A percentile compares a stretch with the other conserved stretches of the same genome.
phyloP scores from a whole-genome alignment of 2,797 vertebrate genomes.

The Danio aesculapii region DNA sequence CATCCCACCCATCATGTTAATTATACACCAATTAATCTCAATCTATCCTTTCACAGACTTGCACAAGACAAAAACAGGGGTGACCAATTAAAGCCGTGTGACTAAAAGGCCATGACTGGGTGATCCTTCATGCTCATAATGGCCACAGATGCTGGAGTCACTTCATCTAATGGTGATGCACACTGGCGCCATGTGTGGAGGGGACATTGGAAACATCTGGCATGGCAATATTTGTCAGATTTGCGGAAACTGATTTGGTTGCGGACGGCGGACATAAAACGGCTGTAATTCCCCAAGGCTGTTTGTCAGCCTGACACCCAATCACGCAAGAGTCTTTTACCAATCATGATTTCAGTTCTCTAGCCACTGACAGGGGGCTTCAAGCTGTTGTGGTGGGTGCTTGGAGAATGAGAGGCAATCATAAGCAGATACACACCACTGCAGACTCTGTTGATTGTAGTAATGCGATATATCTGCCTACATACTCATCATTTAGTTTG shows the following conservation, averaged over 20 bases:
- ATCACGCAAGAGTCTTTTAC: conserved; percentile 47
- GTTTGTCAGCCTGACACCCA: conserved; percentile 51
- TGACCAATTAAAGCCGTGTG: conserved; percentile 73
- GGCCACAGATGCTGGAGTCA: conserved; percentile 70
- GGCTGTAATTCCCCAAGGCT: conserved; percentile 31
- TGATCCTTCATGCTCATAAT: conserved; percentile 75
- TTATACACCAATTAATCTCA: conserved; percentile 32
- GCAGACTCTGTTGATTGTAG: background rate
- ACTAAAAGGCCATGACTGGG: conserved; percentile 73
- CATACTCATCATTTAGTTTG: too few relatives aligned
- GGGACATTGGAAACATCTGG: conserved; percentile 60
- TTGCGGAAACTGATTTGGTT: conserved; percentile 44
- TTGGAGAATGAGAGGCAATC: background rate
- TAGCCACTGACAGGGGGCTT: conserved; percentile 35
- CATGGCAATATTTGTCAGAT: conserved; percentile 47
- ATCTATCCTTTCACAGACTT: conserved; percentile 18
- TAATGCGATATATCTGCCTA: background rate
- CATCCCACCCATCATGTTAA: background rate
- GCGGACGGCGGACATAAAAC: conserved; percentile 51
- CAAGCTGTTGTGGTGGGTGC: conserved; percentile 3
- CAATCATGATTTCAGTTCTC: conserved; percentile 54
- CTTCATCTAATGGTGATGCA: conserved; percentile 68
- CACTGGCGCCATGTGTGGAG: conserved; percentile 57
- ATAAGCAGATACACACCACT: background rate
- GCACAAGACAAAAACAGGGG: conserved; percentile 43